A percentile compares a stretch with the other conserved stretches of the same genome.
Conservation (phyloP, 2,888 invertebrate genomes). For the Andrena bicolor region DNA sequence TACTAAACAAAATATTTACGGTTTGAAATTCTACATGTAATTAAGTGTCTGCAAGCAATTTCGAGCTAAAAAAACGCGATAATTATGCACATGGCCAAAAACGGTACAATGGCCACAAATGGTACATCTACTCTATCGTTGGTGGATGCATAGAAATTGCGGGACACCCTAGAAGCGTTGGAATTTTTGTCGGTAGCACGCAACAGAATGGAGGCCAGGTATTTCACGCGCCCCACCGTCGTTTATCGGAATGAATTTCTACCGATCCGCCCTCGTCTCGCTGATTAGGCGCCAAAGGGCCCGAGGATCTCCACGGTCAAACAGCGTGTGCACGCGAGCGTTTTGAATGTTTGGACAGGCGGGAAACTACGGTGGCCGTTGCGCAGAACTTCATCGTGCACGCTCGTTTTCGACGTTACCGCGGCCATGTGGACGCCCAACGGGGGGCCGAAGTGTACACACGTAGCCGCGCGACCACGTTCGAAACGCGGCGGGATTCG, state of each 20-base stretch:
- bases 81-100: no score
- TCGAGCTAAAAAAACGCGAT: no score
- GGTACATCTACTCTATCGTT: no score
- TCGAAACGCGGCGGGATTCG: slow-evolving; percentile 38
- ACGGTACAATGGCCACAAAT: no score
- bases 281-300: slow-evolving; percentile 54
- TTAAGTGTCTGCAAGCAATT: no score
- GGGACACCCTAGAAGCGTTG: no score
- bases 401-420: slow-evolving; percentile 46
- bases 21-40: no score
- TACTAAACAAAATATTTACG: no score
- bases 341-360: slow-evolving; percentile 60
- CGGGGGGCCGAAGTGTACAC: slow-evolving; percentile 27
- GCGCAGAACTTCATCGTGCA: slow-evolving; percentile 41
- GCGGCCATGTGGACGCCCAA: slow-evolving; percentile 18
- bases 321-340: slow-evolving; percentile 48
- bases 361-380: slow-evolving; percentile 38
- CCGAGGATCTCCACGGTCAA: slow-evolving; percentile 55
- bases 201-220: no score
- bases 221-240: no score
- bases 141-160: no score
- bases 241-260: not conserved
- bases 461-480: slow-evolving; percentile 28
- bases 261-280: slow-evolving; percentile 33
- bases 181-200: no score